These are phyloP conservation scores for Murina feae DNA, from an alignment of 2,113 vertebrate genomes.

Conservation along the genomic window DNA sequence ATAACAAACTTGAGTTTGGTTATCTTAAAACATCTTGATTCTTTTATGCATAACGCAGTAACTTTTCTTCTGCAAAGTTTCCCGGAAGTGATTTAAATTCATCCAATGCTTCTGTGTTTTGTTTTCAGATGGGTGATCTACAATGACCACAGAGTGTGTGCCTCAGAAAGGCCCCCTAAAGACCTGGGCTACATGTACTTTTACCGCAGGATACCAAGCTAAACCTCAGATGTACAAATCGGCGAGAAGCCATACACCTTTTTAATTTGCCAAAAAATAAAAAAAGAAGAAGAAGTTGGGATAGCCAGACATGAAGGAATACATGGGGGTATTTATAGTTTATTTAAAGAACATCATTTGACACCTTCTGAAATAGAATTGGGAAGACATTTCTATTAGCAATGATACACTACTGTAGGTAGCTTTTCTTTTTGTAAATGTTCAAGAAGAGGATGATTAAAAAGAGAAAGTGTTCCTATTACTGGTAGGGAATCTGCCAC, in stretches of 20 bases:
- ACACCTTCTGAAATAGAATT: slow-evolving; percentile 76
- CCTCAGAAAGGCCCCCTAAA: slow-evolving; percentile 97
- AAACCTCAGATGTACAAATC: slow-evolving; percentile 72
- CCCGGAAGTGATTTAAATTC: background rate
- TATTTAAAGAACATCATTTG: slow-evolving; percentile 78
- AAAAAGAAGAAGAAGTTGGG: slow-evolving; percentile 65
- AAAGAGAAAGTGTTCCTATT: slow-evolving; percentile 50
- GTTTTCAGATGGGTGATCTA: slow-evolving; percentile 96
- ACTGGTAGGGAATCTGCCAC: slow-evolving; percentile 61
- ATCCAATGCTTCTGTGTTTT: slow-evolving; percentile 58
- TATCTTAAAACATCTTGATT: background rate
- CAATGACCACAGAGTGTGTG: slow-evolving; percentile 98
- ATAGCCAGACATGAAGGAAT: slow-evolving; percentile 77
- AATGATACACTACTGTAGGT: slow-evolving; percentile 65
- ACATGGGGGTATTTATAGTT: slow-evolving; percentile 80
- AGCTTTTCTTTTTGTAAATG: slow-evolving; percentile 76
- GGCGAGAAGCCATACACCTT: slow-evolving; percentile 82
- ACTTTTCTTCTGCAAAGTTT: background rate
- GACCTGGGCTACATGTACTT: slow-evolving; percentile 99
- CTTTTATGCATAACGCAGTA: background rate
- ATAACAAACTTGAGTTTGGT: background rate
- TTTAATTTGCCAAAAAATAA: slow-evolving; percentile 79
- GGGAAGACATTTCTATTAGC: slow-evolving; percentile 74
- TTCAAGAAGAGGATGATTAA: slow-evolving; percentile 63
- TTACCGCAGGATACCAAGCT: slow-evolving; percentile 94